Evolutionary conservation across 2,888 invertebrate species (phyloP), one percentile per base, ranked within the genome.

Genomic region (Sericinus montela): DNA sequence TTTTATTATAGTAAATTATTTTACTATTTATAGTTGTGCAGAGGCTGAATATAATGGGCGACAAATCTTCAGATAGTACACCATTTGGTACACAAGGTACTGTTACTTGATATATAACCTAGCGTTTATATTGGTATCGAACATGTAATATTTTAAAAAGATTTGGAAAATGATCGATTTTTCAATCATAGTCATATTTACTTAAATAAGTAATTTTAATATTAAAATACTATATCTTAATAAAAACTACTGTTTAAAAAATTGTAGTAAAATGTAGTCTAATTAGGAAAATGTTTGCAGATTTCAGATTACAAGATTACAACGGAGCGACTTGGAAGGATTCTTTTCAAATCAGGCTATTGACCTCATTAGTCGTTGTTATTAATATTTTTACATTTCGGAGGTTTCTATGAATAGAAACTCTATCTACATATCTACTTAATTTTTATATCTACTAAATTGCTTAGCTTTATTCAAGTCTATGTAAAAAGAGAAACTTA

Each of bases 301-400:
- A 88, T 86, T 88, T 87, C 80, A 83, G 87, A 66, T 75, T 88
- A 78, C 87, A 88, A 78, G 86, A 87, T 69, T 85, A 77, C 77
- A 86, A 80, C 72, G 64, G 65, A 53, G 85, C 75, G 23, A 63
- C 58, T 49, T 63, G 79, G 48, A 67, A 62, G 67, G 60, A 71
- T 66, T 67, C 59, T 50, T 67, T 65, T 58, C 61, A 65, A 62
- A 66, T 57, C 58, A 55, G 59, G 52, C 69, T 74, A 73, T 69
- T 77, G 62, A 71, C 79, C 52, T 69, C 65, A 58, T 72, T 82
- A 63, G 59, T 78, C 14, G 59, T 72, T 66, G 66, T 75, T 15
- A 34, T 37, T 32, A 30, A 32, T 16, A 41, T 38, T 42, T 13
- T 50, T 41, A 45, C 16, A 7, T 14, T 41, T 36, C 45, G 40